Base-by-base conservation (phyloP, 1,140 invertebrate genomes). In the Meloidogyne floridensis region DNA sequence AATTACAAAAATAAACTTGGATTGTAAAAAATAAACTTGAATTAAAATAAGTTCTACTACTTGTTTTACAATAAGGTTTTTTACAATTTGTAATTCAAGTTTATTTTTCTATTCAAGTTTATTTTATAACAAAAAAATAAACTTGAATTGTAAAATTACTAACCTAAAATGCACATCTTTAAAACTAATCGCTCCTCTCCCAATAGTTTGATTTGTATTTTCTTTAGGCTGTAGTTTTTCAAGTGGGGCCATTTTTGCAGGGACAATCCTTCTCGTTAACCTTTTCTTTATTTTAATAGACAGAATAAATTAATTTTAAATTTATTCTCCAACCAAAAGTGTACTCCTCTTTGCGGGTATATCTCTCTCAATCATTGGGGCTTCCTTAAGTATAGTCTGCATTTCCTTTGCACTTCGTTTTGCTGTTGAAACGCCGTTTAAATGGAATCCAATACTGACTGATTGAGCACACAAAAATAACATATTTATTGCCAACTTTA, bases 101-200 rank as follows among this genome's bases (percentile, higher is more conserved):
- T 32, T 32, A 32, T 32, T 32, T 32, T 32, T 32, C 2, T 32
- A 32, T 32, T 32, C 2, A 32, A 2, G 32, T 32, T 32, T 32
- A 32, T 32, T 32, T 32, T 32, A 32, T 32, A 32, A 2, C 32
- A 32, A 32, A 32, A 32, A 32, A 65, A 15, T 15, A 15, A 59
- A 59, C 4, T 15, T 47, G 47, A 47, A 47, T 59, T 59, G 15
- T 15, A 59, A 15, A 59, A n/a, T 2, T 65, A n/a, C 5, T 2
- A 0, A 65, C 59, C 59, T 65, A n/a, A 65, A 65, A 9, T 80
- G 81, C 10, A 92, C 90, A 88, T 91, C 87, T n/a, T 90, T 85
- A 80, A 92, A 92, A 53, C 90, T 83, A 53, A 92, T 90, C 11
- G 87, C 82, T 13, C 83, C 83, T 18, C 74, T 78, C 15, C 32